A percentile compares a stretch with the other conserved stretches of the same genome.
Conservation (phyloP, 2,797 vertebrate genomes). For the Anisognathus igniventris region DNA sequence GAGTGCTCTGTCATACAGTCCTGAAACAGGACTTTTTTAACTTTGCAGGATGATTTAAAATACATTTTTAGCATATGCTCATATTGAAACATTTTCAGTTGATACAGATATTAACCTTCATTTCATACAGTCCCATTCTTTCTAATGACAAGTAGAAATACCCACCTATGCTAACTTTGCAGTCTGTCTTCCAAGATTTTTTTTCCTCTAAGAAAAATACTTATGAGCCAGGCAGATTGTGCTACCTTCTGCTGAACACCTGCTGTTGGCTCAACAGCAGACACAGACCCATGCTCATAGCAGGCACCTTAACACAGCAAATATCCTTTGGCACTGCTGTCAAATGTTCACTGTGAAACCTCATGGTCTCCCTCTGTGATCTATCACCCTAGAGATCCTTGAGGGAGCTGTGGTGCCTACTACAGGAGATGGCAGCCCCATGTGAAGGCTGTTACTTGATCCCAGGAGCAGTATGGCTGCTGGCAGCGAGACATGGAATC, state of each 20-base stretch:
- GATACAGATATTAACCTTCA: not conserved
- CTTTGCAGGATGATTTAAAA: not conserved
- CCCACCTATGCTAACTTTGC: not conserved
- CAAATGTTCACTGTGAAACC: not conserved
- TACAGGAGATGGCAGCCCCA: not conserved
- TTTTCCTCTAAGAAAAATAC: not conserved
- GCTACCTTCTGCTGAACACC: not conserved
- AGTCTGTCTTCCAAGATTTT: not conserved
- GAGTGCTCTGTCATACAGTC: not conserved
- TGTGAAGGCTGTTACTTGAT: not conserved
- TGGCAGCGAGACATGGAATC: rapidly evolving
- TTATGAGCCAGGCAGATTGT: not conserved
- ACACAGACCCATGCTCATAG: not conserved
- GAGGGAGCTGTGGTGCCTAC: not conserved
- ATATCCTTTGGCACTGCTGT: not conserved
- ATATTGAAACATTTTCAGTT: not conserved
- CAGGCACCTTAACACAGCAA: not conserved
- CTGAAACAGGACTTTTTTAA: not conserved
- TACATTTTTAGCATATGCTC: not conserved
- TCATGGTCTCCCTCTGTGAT: not conserved
- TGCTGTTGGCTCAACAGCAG: not conserved
- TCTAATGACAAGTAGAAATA: not conserved
- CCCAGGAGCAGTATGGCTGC: not conserved
- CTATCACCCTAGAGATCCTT: not conserved
- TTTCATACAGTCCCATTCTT: not conserved